These are phyloP conservation scores for Poecilus cupreus DNA, from an alignment of 2,888 invertebrate species.

Conservation along the genomic window DNA sequence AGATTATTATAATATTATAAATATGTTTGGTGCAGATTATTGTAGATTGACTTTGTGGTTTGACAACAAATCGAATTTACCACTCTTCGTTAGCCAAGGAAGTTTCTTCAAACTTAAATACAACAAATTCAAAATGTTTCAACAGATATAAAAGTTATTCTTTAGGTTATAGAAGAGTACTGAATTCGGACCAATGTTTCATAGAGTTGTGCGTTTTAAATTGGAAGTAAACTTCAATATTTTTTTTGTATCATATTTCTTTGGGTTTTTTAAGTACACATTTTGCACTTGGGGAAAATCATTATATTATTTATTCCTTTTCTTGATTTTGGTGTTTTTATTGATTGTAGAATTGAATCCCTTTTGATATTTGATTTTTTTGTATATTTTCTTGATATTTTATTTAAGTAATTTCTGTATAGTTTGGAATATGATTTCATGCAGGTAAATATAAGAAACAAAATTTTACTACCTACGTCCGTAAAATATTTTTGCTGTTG, in stretches of 20 bases:
- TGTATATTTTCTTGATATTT: conserved; percentile 3
- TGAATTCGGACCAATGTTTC: too few species aligned
- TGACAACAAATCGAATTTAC: too few species aligned
- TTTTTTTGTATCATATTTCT: neutral
- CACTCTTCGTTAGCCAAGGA: too few species aligned
- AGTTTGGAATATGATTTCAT: conserved; percentile 12
- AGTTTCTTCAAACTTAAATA: too few species aligned
- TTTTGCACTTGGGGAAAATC: neutral
- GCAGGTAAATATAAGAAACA: conserved; percentile 26
- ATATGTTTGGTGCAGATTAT: too few species aligned
- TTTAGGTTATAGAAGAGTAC: too few species aligned
- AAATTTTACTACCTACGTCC: neutral
- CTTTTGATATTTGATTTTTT: conserved; percentile 5
- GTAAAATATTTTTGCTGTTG: neutral
- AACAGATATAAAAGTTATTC: too few species aligned
- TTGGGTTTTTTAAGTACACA: neutral
- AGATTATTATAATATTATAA: neutral
- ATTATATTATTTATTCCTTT: neutral
- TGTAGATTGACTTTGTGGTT: too few species aligned
- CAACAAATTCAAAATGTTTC: too few species aligned
- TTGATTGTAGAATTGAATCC: conserved; percentile 7
- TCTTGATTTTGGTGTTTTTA: neutral
- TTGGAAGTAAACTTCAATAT: too few species aligned
- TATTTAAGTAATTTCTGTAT: conserved; percentile 25
- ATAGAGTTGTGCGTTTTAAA: too few species aligned